Conservation (phyloP, 2,797 vertebrate genomes). For the Perdix hodgsoniae region DNA sequence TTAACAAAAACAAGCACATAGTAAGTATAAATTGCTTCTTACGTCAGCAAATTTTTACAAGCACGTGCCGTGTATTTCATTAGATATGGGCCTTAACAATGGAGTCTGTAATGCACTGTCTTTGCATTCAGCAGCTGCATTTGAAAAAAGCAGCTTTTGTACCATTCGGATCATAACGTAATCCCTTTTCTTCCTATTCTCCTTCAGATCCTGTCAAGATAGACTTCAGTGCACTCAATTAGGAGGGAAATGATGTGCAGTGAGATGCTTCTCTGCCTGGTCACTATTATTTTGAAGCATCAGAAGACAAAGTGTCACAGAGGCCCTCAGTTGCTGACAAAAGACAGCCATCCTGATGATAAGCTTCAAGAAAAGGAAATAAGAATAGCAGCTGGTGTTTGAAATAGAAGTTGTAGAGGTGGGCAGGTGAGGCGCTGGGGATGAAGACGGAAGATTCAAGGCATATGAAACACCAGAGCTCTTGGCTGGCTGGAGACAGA, state of each 20-base stretch:
- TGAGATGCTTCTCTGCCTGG: conserved; percentile 1
- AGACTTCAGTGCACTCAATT: conserved; percentile 1
- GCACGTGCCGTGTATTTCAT: background rate
- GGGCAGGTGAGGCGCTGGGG: background rate
- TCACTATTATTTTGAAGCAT: conserved; percentile 33
- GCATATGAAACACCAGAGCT: background rate
- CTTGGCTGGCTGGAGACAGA: background rate
- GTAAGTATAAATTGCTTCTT: background rate
- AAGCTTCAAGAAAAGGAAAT: conserved; percentile 32
- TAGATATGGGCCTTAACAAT: background rate
- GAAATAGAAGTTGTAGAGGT: background rate
- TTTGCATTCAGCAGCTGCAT: background rate
- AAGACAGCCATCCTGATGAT: background rate
- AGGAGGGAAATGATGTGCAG: background rate
- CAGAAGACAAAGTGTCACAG: background rate
- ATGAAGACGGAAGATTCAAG: conserved; percentile 1
- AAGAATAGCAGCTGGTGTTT: conserved; percentile 1
- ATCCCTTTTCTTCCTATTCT: conserved; percentile 45
- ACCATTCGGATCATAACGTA: background rate
- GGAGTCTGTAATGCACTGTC: background rate
- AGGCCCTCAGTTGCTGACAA: background rate
- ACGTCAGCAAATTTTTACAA: background rate
- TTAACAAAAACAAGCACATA: background rate
- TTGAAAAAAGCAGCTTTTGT: background rate
- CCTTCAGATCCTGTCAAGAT: conserved; percentile 48